Base-by-base conservation (phyloP, 2,888 invertebrate genomes). In the Chrysolina oricalcia region DNA sequence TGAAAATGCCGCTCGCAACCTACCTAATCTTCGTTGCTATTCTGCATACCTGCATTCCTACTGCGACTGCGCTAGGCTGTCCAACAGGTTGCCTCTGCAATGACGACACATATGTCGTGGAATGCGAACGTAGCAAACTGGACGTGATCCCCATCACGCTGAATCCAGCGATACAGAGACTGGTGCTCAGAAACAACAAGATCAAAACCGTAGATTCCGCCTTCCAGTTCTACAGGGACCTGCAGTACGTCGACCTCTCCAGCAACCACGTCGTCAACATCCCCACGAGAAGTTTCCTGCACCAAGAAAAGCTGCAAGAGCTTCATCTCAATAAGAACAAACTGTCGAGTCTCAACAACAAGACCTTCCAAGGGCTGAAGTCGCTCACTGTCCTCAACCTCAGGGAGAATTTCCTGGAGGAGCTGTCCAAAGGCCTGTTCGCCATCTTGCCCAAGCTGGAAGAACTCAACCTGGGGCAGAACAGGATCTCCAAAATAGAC, bases 131-230 rank as follows among this genome's bases (percentile, higher is more conserved):
- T 86, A 96, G 96, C 86, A 94, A 94, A 81, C 91, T 97, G 77
- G 96, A 96, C 89, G 96, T 96, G 71, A 92, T 97, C 77, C 97
- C 97, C 77, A 97, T 97, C 85, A 95, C 96, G 2, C 90, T 97
- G 79, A 97, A 97, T 90, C 98, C 98, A 53, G 95, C 95, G 84
- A 96, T 97, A 79, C 95, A 95, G 87, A 92, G 96, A 71, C 92
- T 97, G 84, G 94, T 96, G 82, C 92, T 97, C 78, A 93, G 94
- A 84, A 95, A 94, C 88, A 97, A 96, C 88, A 94, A 94, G 85
- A 96, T 97, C 84, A 96, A 95, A 88, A 95, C 95, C 17, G 95
- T 97, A 81, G 96, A 97, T 88, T 95, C 95, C 66, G 95, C 96
- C 27, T 95, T 97, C 89, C 95, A 95, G 87, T 97, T 97, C 89